Evolutionary conservation across 2,888 invertebrate species (phyloP).

Genomic region (Patella depressa): DNA sequence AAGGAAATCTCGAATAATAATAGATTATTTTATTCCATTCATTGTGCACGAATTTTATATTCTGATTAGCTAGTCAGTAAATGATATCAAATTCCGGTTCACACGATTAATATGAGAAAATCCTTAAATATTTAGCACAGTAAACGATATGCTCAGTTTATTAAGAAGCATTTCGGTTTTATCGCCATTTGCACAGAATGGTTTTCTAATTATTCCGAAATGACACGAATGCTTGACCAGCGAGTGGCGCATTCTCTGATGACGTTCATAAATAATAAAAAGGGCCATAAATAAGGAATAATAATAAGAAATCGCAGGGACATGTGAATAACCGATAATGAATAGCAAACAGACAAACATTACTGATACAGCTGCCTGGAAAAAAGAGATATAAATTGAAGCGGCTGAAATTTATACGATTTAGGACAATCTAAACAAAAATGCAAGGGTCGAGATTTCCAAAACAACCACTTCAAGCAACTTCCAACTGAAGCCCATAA

Average conservation of each 20-base stretch:
- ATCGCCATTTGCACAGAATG: slow-evolving; percentile 5
- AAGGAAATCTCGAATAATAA: too few relatives aligned
- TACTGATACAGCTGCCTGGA: slow-evolving; percentile 8
- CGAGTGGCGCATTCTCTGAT: background rate
- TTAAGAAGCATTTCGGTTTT: slow-evolving; percentile 5
- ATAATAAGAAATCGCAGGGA: slow-evolving; percentile 9
- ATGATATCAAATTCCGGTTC: slow-evolving; percentile 2
- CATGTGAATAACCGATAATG: slow-evolving; percentile 10
- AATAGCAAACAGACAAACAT: slow-evolving; percentile 12
- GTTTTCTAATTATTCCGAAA: slow-evolving; percentile 6
- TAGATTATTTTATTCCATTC: too few relatives aligned
- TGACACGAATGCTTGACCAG: slow-evolving; percentile 10
- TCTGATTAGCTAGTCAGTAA: background rate
- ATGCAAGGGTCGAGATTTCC: slow-evolving; percentile 5
- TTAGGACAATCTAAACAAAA: slow-evolving; percentile 6
- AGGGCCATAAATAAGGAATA: slow-evolving; percentile 8
- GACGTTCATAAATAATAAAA: slow-evolving; percentile 9
- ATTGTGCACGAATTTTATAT: too few relatives aligned
- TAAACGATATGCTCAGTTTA: slow-evolving; percentile 12
- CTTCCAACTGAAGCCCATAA: slow-evolving; percentile 3
- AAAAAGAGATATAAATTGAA: slow-evolving; percentile 10
- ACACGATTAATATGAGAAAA: slow-evolving; percentile 10
- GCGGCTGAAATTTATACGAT: slow-evolving; percentile 1
- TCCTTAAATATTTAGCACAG: slow-evolving; percentile 4
- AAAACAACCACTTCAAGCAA: slow-evolving; percentile 3